These are phyloP conservation scores for Pentamera pediparva DNA, from an alignment of 53 echinoderm and acorn worm species.

Conservation along the genomic window DNA sequence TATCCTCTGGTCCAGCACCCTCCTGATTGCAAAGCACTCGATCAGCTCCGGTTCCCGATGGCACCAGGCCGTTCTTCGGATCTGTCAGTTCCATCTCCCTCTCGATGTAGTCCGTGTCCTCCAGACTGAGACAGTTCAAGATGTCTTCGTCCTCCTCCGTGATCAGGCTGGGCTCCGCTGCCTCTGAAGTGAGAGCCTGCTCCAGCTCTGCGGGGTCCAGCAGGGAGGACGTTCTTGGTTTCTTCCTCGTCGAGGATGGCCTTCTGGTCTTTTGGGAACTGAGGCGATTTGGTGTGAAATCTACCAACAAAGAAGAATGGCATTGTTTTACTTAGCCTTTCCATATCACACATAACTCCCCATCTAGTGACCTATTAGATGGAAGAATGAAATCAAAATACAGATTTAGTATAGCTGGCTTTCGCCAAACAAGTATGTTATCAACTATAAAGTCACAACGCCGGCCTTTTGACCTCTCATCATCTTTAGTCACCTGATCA, in stretches of 20 bases:
- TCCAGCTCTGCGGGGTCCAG: constrained; percentile 40
- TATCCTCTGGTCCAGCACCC: background rate
- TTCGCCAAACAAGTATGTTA: too few relatives aligned
- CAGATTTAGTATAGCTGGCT: too few relatives aligned
- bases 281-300: too few relatives aligned
- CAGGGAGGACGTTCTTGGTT: constrained; percentile 20
- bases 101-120: constrained; percentile 35
- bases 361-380: too few relatives aligned
- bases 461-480: too few relatives aligned
- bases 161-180: background rate
- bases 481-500: too few relatives aligned
- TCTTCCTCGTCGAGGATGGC: constrained; percentile 8
- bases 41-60: background rate
- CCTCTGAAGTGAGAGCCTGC: constrained; percentile 14
- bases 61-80: background rate
- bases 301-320: too few relatives aligned
- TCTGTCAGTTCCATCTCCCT: constrained; percentile 41
- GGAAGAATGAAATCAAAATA: too few relatives aligned
- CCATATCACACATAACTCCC: too few relatives aligned
- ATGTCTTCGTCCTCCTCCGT: constrained; percentile 1
- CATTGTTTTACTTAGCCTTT: too few relatives aligned
- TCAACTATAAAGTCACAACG: too few relatives aligned
- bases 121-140: too few relatives aligned
- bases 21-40: background rate
- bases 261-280: background rate